Base-by-base conservation (phyloP, 2,113 vertebrate species). In the Deroptyus accipitrinus region DNA sequence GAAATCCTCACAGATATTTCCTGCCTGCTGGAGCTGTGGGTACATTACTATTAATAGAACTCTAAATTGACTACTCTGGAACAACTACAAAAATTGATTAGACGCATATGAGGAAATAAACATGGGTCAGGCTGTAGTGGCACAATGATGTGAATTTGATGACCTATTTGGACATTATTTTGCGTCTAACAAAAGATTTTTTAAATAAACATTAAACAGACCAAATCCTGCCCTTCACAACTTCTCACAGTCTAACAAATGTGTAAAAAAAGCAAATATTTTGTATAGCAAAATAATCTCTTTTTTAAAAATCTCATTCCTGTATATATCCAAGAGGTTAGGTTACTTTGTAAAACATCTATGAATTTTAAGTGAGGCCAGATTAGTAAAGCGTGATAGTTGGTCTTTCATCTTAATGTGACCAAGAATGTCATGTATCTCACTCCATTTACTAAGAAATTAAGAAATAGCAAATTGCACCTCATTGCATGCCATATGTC, bases 341-440 rank as follows among this genome's bases (percentile, higher is more conserved):
- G 16, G 46, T 89, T 94, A 79, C 54, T 92, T 95, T 63, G 82
- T 79, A 84, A 91, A 95, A 51, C 74, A 70, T 77, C 86, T 92
- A 85, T 77, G 84, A 90, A 93, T 96, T 96, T 94, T 79, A 95
- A 96, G 73, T 67, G 39, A 89, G 88, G 57, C 44, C 73, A 75
- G 82, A 92, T 93, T 95, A 91, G 52, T 82, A 88, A 92, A 86
- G 51, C 76, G 88, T 83, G 64, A 46, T 51, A 92, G 72, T 84
- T 92, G 72, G 86, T 92, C 80, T 93, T 94, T 92, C 83, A 92
- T 95, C 88, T 88, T 96, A 92, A 94, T 79, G 91, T 95, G 84
- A 67, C 79, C 72, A 93, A 90, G 82, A 87, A 94, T 84, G 95
- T 97, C 82, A 89, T 95, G 88, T 88, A 92, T 67, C 83, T 95